phyloP scores from a whole-genome alignment of 2,113 vertebrate species.

The Poecilia latipinna region DNA sequence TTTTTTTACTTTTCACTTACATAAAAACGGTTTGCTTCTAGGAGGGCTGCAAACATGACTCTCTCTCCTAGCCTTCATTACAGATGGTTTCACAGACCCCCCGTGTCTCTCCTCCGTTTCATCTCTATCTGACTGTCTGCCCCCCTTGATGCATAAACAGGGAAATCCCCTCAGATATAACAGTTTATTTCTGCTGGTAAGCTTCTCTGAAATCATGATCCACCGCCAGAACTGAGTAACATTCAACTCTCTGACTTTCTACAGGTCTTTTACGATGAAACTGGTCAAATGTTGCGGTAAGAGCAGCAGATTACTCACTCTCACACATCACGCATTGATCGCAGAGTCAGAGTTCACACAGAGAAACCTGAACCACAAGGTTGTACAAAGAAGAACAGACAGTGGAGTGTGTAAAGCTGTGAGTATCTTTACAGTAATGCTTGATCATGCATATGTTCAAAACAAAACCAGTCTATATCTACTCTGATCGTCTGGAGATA shows the following conservation, averaged over 20 bases:
- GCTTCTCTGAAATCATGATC: constrained; percentile 41
- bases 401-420: background rate
- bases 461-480: background rate
- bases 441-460: constrained; percentile 7
- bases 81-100: constrained; percentile 36
- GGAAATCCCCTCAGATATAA: constrained; percentile 55
- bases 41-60: constrained; percentile 16
- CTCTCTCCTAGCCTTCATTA: background rate
- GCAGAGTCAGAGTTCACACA: background rate
- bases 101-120: background rate
- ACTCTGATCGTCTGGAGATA: background rate
- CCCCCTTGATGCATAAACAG: constrained; percentile 38
- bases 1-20: constrained; percentile 48
- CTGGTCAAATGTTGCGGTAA: constrained; percentile 7
- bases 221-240: constrained; percentile 34
- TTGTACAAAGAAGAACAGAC: background rate
- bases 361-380: background rate
- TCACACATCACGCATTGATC: background rate
- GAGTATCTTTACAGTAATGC: constrained; percentile 20
- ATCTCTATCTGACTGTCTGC: constrained; percentile 68
- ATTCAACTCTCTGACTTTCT: background rate
- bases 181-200: constrained; percentile 25
- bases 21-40: constrained; percentile 18
- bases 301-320: constrained; percentile 24
- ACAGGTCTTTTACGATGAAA: background rate